These are phyloP conservation scores for Poeciliopsis retropinna DNA, from an alignment of 2,113 vertebrate genomes.

Conservation along the genomic window DNA sequence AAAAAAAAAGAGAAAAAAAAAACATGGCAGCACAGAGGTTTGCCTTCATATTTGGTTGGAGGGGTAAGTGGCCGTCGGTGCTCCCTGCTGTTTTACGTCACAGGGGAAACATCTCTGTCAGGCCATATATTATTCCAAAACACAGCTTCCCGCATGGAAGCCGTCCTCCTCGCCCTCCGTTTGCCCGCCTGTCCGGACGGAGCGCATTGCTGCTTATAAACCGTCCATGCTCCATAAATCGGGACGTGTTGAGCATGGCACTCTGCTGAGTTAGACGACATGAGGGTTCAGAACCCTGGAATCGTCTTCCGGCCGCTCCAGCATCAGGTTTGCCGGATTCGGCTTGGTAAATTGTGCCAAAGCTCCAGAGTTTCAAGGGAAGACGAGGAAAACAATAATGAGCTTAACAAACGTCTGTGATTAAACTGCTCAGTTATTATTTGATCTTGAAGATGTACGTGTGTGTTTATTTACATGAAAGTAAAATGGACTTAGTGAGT, in stretches of 20 bases:
- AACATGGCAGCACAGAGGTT: conserved; percentile 49
- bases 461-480: not conserved
- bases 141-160: conserved; percentile 89
- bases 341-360: conserved; percentile 60
- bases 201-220: conserved; percentile 95
- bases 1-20: too few species aligned
- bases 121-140: conserved; percentile 93
- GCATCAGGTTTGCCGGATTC: conserved; percentile 62
- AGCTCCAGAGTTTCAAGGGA: conserved; percentile 37
- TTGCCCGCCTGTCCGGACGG: conserved; percentile 88
- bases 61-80: conserved; percentile 89
- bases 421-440: conserved; percentile 9
- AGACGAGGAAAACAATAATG: not conserved
- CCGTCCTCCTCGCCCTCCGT: conserved; percentile 85
- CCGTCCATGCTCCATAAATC: conserved; percentile 97
- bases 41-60: conserved; percentile 68
- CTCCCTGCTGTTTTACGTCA: conserved; percentile 92
- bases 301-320: conserved; percentile 1
- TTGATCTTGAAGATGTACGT: not conserved
- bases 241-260: conserved; percentile 87
- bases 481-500: not conserved
- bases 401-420: conserved; percentile 11
- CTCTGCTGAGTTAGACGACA: conserved; percentile 81
- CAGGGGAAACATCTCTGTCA: conserved; percentile 93
- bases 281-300: conserved; percentile 76